A percentile compares a stretch with the other conserved stretches of the same genome.
Evolutionary conservation across 2,113 vertebrate species (phyloP).

Genomic region (Gymnogyps californianus): DNA sequence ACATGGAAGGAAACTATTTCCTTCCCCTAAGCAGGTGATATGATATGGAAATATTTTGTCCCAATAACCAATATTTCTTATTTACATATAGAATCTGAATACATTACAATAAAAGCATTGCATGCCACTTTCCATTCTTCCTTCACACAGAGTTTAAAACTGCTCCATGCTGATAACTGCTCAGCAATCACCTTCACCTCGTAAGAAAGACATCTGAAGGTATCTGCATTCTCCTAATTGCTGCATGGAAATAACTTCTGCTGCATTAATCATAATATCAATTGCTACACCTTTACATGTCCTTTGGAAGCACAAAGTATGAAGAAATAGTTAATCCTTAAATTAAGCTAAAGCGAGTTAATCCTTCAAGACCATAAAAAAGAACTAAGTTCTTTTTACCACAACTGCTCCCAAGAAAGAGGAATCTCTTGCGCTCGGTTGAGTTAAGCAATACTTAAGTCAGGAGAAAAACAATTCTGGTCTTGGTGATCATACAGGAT

Average conservation of each 20-base stretch:
- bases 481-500: background rate
- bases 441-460: background rate
- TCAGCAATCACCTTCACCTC: background rate
- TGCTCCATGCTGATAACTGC: background rate
- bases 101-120: background rate
- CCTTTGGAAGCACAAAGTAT: background rate
- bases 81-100: background rate
- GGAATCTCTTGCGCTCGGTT: background rate
- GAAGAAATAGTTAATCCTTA: background rate
- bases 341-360: background rate
- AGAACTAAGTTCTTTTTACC: background rate
- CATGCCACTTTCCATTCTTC: background rate
- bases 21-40: background rate
- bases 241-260: background rate
- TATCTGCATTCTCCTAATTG: background rate
- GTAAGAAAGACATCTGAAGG: background rate
- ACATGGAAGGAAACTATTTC: background rate
- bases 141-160: background rate
- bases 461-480: background rate
- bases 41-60: background rate
- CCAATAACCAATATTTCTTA: background rate
- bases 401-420: background rate
- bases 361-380: background rate
- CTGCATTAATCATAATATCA: background rate
- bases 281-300: background rate